Evolutionary conservation across 2,797 vertebrate genomes (phyloP).

Genomic region (Sciaenops ocellatus): DNA sequence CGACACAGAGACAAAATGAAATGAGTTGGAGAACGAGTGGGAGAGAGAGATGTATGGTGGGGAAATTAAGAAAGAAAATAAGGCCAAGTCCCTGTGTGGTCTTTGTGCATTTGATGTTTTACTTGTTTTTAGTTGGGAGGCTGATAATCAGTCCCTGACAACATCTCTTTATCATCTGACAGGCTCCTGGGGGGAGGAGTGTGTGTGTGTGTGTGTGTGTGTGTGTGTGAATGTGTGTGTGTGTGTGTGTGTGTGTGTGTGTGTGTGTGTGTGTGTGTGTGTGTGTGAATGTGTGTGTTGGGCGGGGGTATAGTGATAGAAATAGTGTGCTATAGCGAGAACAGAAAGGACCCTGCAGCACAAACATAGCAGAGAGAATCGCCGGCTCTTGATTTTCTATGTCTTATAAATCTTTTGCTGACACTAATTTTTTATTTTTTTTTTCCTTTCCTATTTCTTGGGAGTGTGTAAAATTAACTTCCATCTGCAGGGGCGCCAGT

Average conservation of each 20-base stretch:
- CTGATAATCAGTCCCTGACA: constrained; percentile 82
- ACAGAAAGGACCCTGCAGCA: constrained; percentile 77
- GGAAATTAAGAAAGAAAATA: constrained; percentile 60
- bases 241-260: constrained; percentile 3
- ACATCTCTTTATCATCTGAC: constrained; percentile 83
- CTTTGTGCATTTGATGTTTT: constrained; percentile 71
- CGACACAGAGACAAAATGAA: constrained; percentile 50
- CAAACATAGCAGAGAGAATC: constrained; percentile 78
- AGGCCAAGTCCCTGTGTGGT: constrained; percentile 75
- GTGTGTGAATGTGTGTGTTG: constrained; percentile 19
- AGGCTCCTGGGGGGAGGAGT: constrained; percentile 55
- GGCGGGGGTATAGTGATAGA: constrained; percentile 52
- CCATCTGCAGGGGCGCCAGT: constrained; percentile 60
- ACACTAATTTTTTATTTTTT: constrained; percentile 67
- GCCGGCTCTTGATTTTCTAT: constrained; percentile 70
- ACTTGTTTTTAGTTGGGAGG: constrained; percentile 76
- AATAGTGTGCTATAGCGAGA: constrained; percentile 62
- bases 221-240: constrained; percentile 12
- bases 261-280: background rate
- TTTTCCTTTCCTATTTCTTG: constrained; percentile 64
- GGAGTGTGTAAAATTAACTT: constrained; percentile 72
- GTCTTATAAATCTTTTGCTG: constrained; percentile 85
- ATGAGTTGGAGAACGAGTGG: constrained; percentile 24
- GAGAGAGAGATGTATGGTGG: constrained; percentile 29
- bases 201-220: background rate